Evolutionary conservation across 1,140 invertebrate species (phyloP), one percentile per base, ranked within the genome.

Genomic region (Coptotermes formosanus): DNA sequence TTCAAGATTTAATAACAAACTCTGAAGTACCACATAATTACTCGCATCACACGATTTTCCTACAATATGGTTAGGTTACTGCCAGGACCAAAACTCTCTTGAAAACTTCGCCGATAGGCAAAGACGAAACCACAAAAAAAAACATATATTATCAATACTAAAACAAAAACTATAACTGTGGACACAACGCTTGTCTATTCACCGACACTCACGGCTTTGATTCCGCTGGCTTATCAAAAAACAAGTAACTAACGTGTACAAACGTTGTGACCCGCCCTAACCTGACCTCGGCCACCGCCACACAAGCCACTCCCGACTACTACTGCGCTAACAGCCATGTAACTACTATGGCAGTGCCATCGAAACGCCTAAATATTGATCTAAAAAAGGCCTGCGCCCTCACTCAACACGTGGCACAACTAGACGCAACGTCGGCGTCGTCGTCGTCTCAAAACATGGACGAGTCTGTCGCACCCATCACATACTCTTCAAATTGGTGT

Each of bases 321-420:
- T 69, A 69, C 21, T 69, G 64, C 64, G 64, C 64, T 12, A n/a
- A 69, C 64, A 21, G 64, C 64, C n/a, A n/a, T n/a, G 25, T 69
- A 69, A 11, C 9, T 12, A 12, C 23, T 30, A 69, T n/a, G 8
- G 64, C 7, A 69, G 23, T 12, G 25, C 3, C 64, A 12, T 69
- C 64, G 64, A 30, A 69, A 69, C 64, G 64, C 64, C 64, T 69
- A n/a, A 69, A 69, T 69, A 69, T 69, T 69, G 64, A 69, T 69
- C 64, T n/a, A 3, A 3, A n/a, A 30, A 7, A n/a, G 64, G 64
- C 64, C 64, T 69, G 64, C 64, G 64, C 64, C 64, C 64, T n/a
- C 64, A n/a, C 25, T 69, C 64, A 69, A 69, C 64, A 69, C 25
- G 64, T 69, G 64, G 64, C 64, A 69, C 21, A 69, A 69, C 64